Percentiles rank a stretch among this genome's conserved stretches.
phyloP scores from a whole-genome alignment of 1,140 invertebrate species.

The Pollicipes pollicipes region DNA sequence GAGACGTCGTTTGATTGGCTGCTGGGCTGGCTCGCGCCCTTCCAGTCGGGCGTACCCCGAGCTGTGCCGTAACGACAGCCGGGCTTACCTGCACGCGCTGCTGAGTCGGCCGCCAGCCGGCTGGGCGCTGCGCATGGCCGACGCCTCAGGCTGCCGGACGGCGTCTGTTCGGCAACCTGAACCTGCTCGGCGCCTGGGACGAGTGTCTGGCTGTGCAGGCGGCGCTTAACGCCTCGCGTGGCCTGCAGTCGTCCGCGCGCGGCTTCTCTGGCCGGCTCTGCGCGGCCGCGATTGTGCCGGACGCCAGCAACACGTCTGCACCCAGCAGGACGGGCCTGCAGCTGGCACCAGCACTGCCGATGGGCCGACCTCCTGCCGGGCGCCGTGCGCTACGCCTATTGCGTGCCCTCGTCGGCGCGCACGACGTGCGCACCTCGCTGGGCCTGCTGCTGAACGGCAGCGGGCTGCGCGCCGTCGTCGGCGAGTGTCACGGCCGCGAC shows the following conservation, averaged over 20 bases:
- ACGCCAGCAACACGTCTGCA: background rate
- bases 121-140: background rate
- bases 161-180: background rate
- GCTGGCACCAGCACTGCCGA: background rate
- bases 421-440: background rate
- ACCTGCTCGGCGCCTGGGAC: background rate
- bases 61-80: background rate
- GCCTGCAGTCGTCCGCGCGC: background rate
- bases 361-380: background rate
- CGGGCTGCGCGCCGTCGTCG: background rate
- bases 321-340: background rate
- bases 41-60: background rate
- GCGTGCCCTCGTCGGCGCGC: background rate
- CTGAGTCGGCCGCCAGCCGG: too few relatives aligned
- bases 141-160: background rate
- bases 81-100: background rate
- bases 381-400: background rate
- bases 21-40: background rate
- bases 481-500: background rate
- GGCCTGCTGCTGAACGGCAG: background rate
- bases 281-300: background rate
- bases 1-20: too few relatives aligned
- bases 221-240: background rate
- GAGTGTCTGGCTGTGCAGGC: background rate
- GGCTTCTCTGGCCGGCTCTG: background rate